Evolutionary conservation across 1,140 invertebrate species (phyloP), one percentile per base, ranked within the genome.

Genomic region (Brachystomella parvula): DNA sequence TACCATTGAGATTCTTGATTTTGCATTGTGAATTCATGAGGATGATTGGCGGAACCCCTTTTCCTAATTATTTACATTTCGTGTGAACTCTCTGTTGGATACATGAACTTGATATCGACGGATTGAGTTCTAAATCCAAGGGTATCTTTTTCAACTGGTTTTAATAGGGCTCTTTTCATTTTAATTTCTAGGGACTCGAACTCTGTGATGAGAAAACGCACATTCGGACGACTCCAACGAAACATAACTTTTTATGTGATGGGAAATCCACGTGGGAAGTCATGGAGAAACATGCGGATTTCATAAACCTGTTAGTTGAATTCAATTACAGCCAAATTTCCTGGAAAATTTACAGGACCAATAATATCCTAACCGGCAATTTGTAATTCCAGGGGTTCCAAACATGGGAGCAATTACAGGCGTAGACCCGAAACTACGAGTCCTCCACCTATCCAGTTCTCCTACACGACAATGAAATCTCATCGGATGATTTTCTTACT

Each of bases 191-290:
- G 79, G 75, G 76, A 24, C 70, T 69, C 19, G 74, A 83, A 73
- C 86, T 86, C 74, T 86, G 85, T 71, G 83, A 85, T 71, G 78
- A 81, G 58, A 76, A 49, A 19, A 69, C 64, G 53, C 85, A 87
- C 74, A 81, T 86, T 74, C 76, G 79, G 56, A 80, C 81, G 63
- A 82, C 84, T 2, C 85, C 85, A 2, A 86, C 84, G 26, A 85
- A 85, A 74, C 86, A 87, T 47, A 87, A 87, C 76, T 77, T 81
- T 29, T 77, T 86, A 29, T 87, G 86, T 73, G 75, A 82, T 61
- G 79, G 83, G 56, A 76, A 78, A 33, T 84, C 83, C 73, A 81
- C 83, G 3, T 81, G 83, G 77, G 84, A 86, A 69, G 81, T 87
- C 33, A 84, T 87, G 68, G 72, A 78, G 30, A 77, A 78, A 66